A percentile compares a stretch with the other conserved stretches of the same genome.
phyloP scores from a whole-genome alignment of 2,113 vertebrate species.

The Bubo blakistoni region DNA sequence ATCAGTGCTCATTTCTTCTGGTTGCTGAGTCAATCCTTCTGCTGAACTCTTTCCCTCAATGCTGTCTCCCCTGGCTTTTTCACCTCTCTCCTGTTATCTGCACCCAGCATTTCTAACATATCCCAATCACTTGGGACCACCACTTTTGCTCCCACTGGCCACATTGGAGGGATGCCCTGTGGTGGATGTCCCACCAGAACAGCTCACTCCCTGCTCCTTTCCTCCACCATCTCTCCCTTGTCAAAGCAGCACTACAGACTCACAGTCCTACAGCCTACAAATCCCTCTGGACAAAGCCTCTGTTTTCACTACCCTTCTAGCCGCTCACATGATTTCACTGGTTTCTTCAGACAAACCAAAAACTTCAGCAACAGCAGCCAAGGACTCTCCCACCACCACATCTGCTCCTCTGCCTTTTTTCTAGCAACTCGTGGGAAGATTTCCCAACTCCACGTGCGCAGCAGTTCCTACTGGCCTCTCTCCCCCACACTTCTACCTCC shows the following conservation, averaged over 20 bases:
- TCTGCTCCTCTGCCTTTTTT: neutral
- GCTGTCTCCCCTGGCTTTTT: neutral
- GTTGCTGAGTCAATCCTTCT: neutral
- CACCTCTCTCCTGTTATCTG: neutral
- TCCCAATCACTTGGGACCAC: rapidly evolving
- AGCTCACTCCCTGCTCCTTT: neutral
- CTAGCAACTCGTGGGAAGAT: neutral
- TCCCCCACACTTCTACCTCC: neutral
- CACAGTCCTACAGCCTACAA: neutral
- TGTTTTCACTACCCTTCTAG: neutral
- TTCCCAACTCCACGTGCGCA: neutral
- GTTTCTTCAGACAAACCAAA: neutral
- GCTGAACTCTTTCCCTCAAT: neutral
- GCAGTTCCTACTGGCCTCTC: neutral
- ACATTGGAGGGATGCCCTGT: neutral
- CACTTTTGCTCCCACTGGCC: neutral
- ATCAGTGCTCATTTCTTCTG: neutral
- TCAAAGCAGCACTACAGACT: neutral
- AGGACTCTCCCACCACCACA: neutral
- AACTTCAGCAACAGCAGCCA: neutral
- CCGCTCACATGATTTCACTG: neutral
- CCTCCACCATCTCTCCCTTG: neutral
- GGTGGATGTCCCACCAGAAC: neutral
- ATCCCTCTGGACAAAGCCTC: neutral
- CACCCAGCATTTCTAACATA: neutral